Evolutionary conservation across 2,797 vertebrate genomes (phyloP).

Genomic region (Aselliscus stoliczkanus): DNA sequence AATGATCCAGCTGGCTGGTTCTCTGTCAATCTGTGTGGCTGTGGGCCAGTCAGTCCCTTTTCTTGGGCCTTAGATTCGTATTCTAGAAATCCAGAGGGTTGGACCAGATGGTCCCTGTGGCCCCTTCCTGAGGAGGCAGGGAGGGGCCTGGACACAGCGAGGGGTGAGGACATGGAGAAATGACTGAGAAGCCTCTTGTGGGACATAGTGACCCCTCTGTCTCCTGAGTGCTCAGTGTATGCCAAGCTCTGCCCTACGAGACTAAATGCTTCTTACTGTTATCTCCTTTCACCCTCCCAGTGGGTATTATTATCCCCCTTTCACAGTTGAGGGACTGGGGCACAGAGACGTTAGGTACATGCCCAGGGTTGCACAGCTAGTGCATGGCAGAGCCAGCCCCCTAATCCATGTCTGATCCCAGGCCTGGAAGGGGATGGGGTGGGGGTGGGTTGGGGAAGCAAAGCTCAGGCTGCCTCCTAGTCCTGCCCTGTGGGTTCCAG

Average conservation of each 20-base stretch:
- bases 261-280: not conserved
- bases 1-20: not conserved
- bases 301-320: not conserved
- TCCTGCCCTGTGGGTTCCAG: not conserved
- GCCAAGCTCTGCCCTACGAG: not conserved
- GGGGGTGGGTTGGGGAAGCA: not conserved
- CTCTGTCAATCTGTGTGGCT: not conserved
- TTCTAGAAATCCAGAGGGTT: not conserved
- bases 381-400: not conserved
- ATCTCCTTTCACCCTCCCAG: not conserved
- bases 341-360: not conserved
- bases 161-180: not conserved
- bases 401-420: not conserved
- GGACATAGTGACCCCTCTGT: not conserved
- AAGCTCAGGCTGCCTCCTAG: not conserved
- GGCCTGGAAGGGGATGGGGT: not conserved
- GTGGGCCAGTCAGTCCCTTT: not conserved
- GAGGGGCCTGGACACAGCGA: not conserved
- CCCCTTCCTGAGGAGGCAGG: not conserved
- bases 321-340: not conserved
- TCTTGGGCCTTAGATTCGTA: constrained; percentile 13
- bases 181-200: not conserved
- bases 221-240: not conserved
- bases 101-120: not conserved
- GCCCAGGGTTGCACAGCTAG: not conserved